A percentile compares a stretch with the other conserved stretches of the same genome.
These are phyloP conservation scores for Hypomecis punctinalis DNA, from an alignment of 2,888 invertebrate species.

Conservation along the genomic window DNA sequence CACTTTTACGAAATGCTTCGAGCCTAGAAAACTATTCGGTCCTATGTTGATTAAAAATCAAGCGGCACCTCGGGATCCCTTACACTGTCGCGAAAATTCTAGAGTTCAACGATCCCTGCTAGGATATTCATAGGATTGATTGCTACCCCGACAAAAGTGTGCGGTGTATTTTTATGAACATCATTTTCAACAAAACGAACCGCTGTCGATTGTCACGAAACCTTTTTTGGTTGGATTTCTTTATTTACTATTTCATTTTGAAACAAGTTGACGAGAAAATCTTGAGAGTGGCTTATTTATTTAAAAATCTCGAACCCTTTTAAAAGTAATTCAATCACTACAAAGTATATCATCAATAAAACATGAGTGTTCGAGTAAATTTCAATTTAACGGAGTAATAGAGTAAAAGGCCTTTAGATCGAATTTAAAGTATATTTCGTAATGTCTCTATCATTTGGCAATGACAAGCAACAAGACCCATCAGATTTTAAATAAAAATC, in stretches of 20 bases:
- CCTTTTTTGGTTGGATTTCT: background rate
- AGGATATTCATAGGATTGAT: conserved; percentile 13
- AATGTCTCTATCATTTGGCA: conserved; percentile 13
- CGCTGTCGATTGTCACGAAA: background rate
- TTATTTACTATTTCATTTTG: too few relatives aligned
- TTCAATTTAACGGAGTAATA: conserved; percentile 5
- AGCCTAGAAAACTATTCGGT: too few relatives aligned
- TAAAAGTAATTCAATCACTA: too few relatives aligned
- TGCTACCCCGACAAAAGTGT: conserved; percentile 1
- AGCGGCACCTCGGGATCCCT: conserved; percentile 2
- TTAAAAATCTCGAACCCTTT: too few relatives aligned
- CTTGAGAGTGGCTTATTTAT: too few relatives aligned
- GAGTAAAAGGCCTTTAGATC: conserved; percentile 19
- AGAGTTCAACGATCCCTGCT: conserved; percentile 6
- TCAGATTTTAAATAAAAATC: conserved; percentile 11
- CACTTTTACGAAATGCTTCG: background rate
- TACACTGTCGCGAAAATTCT: conserved; percentile 6
- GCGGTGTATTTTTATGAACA: conserved; percentile 4
- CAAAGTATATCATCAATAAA: too few relatives aligned
- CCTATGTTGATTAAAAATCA: conserved; percentile 6
- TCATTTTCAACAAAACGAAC: conserved; percentile 6
- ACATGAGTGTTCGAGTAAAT: conserved; percentile 9
- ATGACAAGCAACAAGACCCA: conserved; percentile 12
- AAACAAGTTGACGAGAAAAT: too few relatives aligned
- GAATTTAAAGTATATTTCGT: conserved; percentile 8